Conservation (phyloP, 23 tunicate genomes). For the Styela plicata region DNA sequence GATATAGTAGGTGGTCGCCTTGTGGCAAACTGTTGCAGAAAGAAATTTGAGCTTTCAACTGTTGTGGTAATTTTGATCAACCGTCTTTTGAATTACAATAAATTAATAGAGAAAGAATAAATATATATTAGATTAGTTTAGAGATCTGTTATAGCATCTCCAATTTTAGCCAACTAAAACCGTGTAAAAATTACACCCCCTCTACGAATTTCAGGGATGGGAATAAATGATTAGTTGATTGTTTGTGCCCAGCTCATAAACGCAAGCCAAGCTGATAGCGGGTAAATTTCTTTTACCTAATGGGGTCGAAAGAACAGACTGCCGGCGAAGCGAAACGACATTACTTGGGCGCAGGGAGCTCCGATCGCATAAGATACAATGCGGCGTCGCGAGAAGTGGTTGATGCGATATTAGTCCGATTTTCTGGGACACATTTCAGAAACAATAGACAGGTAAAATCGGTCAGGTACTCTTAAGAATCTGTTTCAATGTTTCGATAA, state of each 20-base stretch:
- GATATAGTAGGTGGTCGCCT: no score
- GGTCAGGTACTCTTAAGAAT: neutral
- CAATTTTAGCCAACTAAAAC: no score
- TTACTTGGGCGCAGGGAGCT: neutral
- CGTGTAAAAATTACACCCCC: no score
- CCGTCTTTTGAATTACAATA: no score
- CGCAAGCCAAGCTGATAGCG: neutral
- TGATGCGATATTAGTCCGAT: neutral
- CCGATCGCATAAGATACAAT: neutral
- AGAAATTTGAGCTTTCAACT: no score
- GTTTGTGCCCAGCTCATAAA: neutral
- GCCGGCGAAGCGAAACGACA: conserved; percentile 19
- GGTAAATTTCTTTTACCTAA: neutral
- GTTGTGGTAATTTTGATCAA: no score
- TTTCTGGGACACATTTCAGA: neutral
- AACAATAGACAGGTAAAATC: neutral
- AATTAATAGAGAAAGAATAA: no score
- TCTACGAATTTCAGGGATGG: no score
- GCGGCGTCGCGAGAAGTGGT: conserved; percentile 14
- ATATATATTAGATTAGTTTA: no score
- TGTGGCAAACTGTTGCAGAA: no score
- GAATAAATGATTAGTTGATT: no score
- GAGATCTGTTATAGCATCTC: no score
- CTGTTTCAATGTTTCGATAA: neutral
- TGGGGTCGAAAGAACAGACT: conserved; percentile 7